These are phyloP conservation scores for Oreotragus oreotragus DNA, from an alignment of 2,113 vertebrate genomes.

Conservation along the genomic window DNA sequence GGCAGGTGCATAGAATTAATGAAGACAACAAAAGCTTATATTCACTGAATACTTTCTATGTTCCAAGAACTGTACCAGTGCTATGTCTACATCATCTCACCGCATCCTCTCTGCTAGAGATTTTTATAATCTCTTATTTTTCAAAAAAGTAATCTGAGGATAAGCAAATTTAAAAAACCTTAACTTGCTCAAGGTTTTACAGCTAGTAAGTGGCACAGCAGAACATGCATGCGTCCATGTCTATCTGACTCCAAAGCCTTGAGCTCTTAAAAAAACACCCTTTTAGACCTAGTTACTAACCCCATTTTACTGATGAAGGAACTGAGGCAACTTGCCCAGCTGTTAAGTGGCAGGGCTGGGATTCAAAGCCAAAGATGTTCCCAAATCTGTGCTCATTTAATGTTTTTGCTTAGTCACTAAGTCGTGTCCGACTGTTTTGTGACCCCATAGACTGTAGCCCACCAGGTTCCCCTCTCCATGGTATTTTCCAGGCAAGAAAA, in stretches of 20 bases:
- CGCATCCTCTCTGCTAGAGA: not conserved
- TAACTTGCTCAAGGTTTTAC: not conserved
- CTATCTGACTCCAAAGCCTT: not conserved
- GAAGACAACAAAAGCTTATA: not conserved
- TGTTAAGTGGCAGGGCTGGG: not conserved
- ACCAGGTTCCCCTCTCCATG: not conserved
- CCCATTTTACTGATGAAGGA: not conserved
- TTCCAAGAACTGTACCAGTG: not conserved
- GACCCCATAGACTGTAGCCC: not conserved
- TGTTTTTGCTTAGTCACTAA: not conserved
- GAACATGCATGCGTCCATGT: not conserved
- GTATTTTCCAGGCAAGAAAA: not conserved
- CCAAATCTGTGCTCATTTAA: not conserved
- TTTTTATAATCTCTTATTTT: not conserved
- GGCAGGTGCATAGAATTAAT: not conserved
- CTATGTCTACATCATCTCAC: not conserved
- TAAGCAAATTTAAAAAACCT: not conserved
- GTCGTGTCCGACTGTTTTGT: not conserved
- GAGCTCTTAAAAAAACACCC: not conserved
- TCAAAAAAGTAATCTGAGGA: conserved; percentile 7
- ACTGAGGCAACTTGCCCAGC: not conserved
- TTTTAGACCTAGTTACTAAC: not conserved
- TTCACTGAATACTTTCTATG: not conserved
- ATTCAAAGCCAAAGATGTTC: not conserved
- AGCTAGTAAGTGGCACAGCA: not conserved